Percentiles rank a stretch among this genome's conserved stretches.
phyloP scores from a whole-genome alignment of 2,797 vertebrate species.

The Gymnothorax reevesii region DNA sequence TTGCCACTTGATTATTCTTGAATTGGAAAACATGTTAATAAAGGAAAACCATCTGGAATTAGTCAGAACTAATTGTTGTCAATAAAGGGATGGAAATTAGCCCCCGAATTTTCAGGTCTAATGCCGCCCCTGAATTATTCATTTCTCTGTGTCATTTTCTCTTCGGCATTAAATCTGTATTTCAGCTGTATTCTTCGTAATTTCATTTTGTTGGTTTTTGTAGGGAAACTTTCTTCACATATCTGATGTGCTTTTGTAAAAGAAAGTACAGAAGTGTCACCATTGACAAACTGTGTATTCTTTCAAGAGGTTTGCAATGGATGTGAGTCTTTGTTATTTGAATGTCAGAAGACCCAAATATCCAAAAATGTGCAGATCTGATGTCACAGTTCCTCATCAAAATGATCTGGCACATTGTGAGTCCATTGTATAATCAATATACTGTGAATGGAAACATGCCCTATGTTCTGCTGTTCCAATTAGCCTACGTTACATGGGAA shows the following conservation, averaged over 20 bases:
- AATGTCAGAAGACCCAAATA: conserved; percentile 11
- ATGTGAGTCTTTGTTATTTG: conserved; percentile 38
- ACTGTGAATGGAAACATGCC: conserved; percentile 35
- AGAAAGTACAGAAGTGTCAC: conserved; percentile 62
- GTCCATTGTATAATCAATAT: conserved; percentile 71
- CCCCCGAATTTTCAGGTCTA: too few species aligned
- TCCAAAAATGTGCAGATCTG: conserved; percentile 2
- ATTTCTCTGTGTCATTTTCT: conserved; percentile 36
- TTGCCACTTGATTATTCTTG: too few species aligned
- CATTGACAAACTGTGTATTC: conserved; percentile 51
- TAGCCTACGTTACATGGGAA: conserved; percentile 53
- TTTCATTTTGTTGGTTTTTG: conserved; percentile 14
- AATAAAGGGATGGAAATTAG: too few species aligned
- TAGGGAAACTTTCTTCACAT: neutral
- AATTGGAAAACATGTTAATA: too few species aligned
- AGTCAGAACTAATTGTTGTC: too few species aligned
- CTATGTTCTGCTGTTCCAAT: conserved; percentile 23
- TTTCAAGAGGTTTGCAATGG: conserved; percentile 77
- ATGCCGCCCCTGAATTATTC: too few species aligned
- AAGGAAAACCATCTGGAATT: too few species aligned
- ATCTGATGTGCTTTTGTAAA: conserved; percentile 46
- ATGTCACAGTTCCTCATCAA: conserved; percentile 2
- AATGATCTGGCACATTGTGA: conserved; percentile 18
- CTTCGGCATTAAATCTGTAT: conserved; percentile 19
- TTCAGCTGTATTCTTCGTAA: conserved; percentile 20